Conservation (phyloP, 1,140 invertebrate genomes). For the Drosophila yakuba region DNA sequence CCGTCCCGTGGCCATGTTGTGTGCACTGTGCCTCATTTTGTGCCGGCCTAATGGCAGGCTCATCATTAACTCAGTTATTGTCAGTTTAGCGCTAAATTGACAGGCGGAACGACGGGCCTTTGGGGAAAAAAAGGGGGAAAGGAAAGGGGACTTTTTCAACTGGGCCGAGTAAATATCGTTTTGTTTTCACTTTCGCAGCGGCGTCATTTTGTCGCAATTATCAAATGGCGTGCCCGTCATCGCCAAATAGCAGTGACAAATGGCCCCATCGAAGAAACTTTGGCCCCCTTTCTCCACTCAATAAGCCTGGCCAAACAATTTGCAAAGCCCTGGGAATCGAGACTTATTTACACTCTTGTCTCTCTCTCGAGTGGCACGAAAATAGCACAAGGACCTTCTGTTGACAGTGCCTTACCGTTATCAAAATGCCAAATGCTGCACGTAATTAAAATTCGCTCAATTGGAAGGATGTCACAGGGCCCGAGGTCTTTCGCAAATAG, state of each 20-base stretch:
- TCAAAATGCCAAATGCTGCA: slow-evolving; percentile 74
- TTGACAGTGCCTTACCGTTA: slow-evolving; percentile 46
- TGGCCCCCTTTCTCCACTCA: not conserved
- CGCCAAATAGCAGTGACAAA: slow-evolving; percentile 47
- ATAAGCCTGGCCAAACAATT: slow-evolving; percentile 43
- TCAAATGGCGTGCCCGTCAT: slow-evolving; percentile 56
- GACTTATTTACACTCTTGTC: slow-evolving; percentile 57
- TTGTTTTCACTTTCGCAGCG: slow-evolving; percentile 53
- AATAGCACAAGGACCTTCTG: slow-evolving; percentile 51
- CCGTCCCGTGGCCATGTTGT: slow-evolving; percentile 26
- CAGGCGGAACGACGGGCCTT: slow-evolving; percentile 44
- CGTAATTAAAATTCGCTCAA: slow-evolving; percentile 79
- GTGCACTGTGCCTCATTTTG: slow-evolving; percentile 53
- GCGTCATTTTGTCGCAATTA: slow-evolving; percentile 54
- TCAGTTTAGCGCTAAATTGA: slow-evolving; percentile 75
- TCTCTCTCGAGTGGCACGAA: slow-evolving; percentile 35
- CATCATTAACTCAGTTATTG: slow-evolving; percentile 80
- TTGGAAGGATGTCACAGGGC: slow-evolving; percentile 60
- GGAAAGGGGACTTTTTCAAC: slow-evolving; percentile 22
- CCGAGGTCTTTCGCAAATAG: slow-evolving; percentile 36
- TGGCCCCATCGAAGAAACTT: slow-evolving; percentile 27
- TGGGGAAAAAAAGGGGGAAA: not conserved
- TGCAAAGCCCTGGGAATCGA: slow-evolving; percentile 34
- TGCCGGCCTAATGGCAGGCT: slow-evolving; percentile 62
- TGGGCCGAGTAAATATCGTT: slow-evolving; percentile 59